Evolutionary conservation across 1,140 invertebrate species (phyloP), one percentile per base, ranked within the genome.

Genomic region (Eciton burchellii): DNA sequence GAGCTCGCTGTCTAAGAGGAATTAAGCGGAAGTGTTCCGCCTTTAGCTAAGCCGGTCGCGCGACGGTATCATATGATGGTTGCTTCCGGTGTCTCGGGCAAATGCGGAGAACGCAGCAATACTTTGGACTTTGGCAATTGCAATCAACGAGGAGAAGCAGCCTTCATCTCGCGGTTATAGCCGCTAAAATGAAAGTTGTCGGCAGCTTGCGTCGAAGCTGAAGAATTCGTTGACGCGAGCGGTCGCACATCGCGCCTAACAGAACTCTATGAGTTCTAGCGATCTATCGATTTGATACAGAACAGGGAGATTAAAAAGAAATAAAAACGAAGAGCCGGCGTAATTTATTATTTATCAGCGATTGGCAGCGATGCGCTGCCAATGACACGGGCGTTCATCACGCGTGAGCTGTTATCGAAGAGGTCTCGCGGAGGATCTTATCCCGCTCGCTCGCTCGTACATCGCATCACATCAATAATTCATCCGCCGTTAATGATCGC

Each of bases 11-110:
- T 24, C 71, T 82, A 82, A 77, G 60, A 65, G 77, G 52, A 82
- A 77, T 76, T 77, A 82, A 82, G 62, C 43, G 43, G 71, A 52
- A 68, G 74, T 60, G 49, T 35, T 35, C 49, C 65, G 81, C 19
- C 60, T 82, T 63, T 35, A 65, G 70, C 24, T 77, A 82, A 82
- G 59, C 57, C 72, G 49, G 26, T 35, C 49, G 41, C 12, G 21
- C 47, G 5, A 11, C 24, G 24, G n/a, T n/a, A n/a, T 79, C 35
- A 45, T 57, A 19, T 19, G 21, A 26, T 66, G 21, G 29, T 70
- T 43, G 19, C 43, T 45, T 70, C 9, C n/a, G 21, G 12, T n/a
- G n/a, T n/a, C n/a, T n/a, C 35, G 6, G 2, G 35, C 35, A 35
- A 35, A 35, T 6, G 6, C 35, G 35, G 6, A 35, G 35, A 35